Percentiles rank a stretch among this genome's conserved stretches.
phyloP scores from a whole-genome alignment of 2,113 vertebrate genomes.

The Vimba vimba region DNA sequence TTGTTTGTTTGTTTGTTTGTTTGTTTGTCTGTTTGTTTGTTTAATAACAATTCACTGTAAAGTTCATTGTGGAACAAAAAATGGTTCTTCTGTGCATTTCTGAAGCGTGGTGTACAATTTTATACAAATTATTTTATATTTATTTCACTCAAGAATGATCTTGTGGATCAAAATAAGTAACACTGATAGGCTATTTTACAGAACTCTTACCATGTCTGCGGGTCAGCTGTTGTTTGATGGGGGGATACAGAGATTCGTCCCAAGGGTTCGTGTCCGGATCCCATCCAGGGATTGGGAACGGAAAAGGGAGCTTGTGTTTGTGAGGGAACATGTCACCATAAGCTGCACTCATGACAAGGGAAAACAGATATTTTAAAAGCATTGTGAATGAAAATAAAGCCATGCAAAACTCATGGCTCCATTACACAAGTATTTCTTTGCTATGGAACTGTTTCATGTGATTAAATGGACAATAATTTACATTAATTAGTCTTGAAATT shows the following conservation, averaged over 20 bases:
- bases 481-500: neutral
- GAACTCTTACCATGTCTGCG: conserved; percentile 60
- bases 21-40: no score
- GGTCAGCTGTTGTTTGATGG: conserved; percentile 73
- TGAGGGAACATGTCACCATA: conserved; percentile 72
- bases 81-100: no score
- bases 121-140: no score
- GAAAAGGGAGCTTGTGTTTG: conserved; percentile 73
- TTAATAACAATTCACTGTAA: no score
- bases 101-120: neutral
- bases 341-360: conserved; percentile 60
- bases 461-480: neutral
- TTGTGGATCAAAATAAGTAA: no score
- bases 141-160: no score
- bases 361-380: neutral
- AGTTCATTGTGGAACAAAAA: no score
- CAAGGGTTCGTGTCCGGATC: conserved; percentile 84
- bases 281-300: conserved; percentile 73
- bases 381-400: neutral
- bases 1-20: no score
- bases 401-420: neutral
- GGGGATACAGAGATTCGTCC: conserved; percentile 89
- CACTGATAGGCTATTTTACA: no score
- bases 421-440: neutral
- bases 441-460: neutral